These are phyloP conservation scores for Perizoma flavofasciatum DNA, from an alignment of 2,888 invertebrate species.

Conservation along the genomic window DNA sequence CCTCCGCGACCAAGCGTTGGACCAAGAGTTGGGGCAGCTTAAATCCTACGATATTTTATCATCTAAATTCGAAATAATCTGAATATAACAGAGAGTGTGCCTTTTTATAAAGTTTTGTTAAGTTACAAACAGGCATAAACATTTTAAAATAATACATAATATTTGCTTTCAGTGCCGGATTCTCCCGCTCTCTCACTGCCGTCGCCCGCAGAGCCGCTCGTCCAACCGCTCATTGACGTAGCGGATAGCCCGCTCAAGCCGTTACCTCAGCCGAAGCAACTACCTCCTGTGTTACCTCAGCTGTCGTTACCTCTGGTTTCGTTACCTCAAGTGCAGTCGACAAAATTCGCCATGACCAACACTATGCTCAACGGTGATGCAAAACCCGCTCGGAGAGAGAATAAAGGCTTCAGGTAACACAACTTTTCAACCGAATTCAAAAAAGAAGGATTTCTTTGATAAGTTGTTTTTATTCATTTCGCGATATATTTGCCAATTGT, in stretches of 20 bases:
- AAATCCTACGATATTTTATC: no score
- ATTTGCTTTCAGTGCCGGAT: constrained; percentile 15
- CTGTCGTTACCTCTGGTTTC: constrained; percentile 14
- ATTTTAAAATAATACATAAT: neutral
- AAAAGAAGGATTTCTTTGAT: no score
- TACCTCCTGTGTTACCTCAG: constrained; percentile 14
- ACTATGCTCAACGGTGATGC: constrained; percentile 57
- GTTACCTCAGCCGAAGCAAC: constrained; percentile 21
- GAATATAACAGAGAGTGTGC: no score
- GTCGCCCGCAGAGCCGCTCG: constrained; percentile 16
- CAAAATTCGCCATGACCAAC: constrained; percentile 32
- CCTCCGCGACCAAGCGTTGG: no score
- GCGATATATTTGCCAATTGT: no score
- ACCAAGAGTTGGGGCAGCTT: no score
- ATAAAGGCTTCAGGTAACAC: constrained; percentile 68
- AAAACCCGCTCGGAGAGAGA: constrained; percentile 72
- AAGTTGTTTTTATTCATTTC: no score
- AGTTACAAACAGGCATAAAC: neutral
- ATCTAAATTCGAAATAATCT: no score
- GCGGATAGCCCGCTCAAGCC: constrained; percentile 26
- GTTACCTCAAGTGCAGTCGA: constrained; percentile 23
- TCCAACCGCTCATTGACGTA: constrained; percentile 21
- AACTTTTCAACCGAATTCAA: no score
- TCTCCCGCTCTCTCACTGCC: constrained; percentile 12
- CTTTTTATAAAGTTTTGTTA: neutral